Base-by-base conservation (phyloP, 1,140 invertebrate genomes). In the Drosophila bocqueti region DNA sequence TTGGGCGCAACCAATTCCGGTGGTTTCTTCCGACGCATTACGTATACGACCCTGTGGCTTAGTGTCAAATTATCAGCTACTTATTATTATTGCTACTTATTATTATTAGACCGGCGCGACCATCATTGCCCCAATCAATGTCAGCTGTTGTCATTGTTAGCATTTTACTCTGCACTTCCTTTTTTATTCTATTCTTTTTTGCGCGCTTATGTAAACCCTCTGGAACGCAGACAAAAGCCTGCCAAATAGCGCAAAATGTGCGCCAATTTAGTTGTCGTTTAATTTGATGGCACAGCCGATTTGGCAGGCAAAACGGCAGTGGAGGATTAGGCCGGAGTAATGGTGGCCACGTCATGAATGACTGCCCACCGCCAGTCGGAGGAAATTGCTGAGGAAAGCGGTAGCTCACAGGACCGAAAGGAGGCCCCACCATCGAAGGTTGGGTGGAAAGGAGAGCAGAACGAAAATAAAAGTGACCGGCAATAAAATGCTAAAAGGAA, bases 191-290 rank as follows among this genome's bases (percentile, higher is more conserved):
- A 24, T 50, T 54, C 34, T 15, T 29, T 50, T 36, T 11, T 34
- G 40, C 16, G 3, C 26, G 57, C 76, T 79, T 79, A 79, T 73
- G 69, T 66, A 79, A 79, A 72, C 69, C 55, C n/a, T 52, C 57
- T 42, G 58, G 55, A 83, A 49, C 60, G 61, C 72, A 68, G 65
- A 80, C 81, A 84, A 77, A 84, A 84, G 77, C 73, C 74, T 84
- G 81, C 67, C 81, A 84, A 84, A 81, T 84, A 81, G 81, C 82
- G 69, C 64, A 64, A 84, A 84, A 81, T 84, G 77, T 85, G 64
- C 82, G 64, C 82, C 81, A 84, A 84, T 84, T 84, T 84, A 81
- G 82, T 85, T 85, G 82, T 80, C 82, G 67, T 84, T 85, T 84
- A 81, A 85, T 84, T 84, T 84, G 73, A 84, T 84, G 73, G 82